These are phyloP conservation scores for Aporophyla nigra DNA, from an alignment of 2,888 invertebrate genomes.

Conservation along the genomic window DNA sequence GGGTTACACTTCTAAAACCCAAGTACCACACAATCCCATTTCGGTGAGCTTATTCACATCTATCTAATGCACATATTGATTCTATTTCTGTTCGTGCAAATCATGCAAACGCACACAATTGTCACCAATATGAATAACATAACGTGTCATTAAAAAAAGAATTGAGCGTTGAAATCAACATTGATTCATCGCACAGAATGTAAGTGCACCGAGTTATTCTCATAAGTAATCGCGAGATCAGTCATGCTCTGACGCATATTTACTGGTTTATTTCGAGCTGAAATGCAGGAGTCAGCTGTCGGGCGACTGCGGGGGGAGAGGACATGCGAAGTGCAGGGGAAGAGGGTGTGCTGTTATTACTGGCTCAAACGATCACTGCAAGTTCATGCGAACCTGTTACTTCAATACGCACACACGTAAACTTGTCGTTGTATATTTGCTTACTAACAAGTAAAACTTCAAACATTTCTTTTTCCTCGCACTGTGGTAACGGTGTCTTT, in stretches of 20 bases:
- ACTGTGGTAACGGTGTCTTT: neutral
- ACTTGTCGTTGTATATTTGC: conserved; percentile 33
- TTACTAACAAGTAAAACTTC: conserved; percentile 7
- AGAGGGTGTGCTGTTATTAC: conserved; percentile 63
- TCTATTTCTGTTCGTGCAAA: conserved; percentile 34
- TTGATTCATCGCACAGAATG: conserved; percentile 73
- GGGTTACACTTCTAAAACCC: neutral
- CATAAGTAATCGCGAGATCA: conserved; percentile 73
- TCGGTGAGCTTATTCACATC: conserved; percentile 9
- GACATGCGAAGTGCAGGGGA: conserved; percentile 50
- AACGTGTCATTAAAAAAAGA: conserved; percentile 65
- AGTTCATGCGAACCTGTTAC: conserved; percentile 58
- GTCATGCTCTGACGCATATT: conserved; percentile 79
- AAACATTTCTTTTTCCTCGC: conserved; percentile 2
- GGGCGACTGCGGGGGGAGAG: conserved; percentile 48
- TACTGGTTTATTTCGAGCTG: conserved; percentile 73
- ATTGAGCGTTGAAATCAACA: conserved; percentile 55
- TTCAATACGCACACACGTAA: conserved; percentile 46
- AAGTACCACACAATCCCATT: neutral
- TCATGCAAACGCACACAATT: conserved; percentile 31
- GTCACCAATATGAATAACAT: conserved; percentile 50
- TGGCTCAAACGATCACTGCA: conserved; percentile 61
- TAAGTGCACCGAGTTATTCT: conserved; percentile 71
- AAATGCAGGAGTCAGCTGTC: conserved; percentile 76
- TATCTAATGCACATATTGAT: neutral